A percentile compares a stretch with the other conserved stretches of the same genome.
phyloP scores from a whole-genome alignment of 2,797 vertebrate genomes.

The Epinephelus malabaricus region DNA sequence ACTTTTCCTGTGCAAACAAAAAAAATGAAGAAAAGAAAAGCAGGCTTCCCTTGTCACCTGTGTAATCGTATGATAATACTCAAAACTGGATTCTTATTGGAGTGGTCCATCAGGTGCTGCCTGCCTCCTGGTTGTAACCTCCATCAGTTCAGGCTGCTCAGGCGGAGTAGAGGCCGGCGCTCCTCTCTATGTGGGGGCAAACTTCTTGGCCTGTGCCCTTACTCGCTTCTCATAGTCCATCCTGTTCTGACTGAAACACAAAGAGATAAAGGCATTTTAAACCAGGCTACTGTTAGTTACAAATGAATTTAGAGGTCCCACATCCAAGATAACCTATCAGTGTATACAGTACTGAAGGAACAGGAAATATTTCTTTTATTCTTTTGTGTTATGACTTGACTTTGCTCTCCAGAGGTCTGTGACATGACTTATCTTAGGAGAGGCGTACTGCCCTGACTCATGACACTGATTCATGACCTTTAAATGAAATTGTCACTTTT shows the following conservation, averaged over 20 bases:
- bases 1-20: neutral
- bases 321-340: neutral
- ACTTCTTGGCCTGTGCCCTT: conserved; percentile 89
- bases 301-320: too few species aligned
- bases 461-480: neutral
- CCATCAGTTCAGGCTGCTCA: conserved; percentile 60
- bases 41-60: conserved; percentile 53
- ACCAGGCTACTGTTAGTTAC: neutral
- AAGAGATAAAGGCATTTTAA: neutral
- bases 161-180: conserved; percentile 33
- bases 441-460: too few species aligned
- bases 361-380: neutral
- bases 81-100: conserved; percentile 75
- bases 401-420: neutral
- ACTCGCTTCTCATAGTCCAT: conserved; percentile 89
- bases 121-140: conserved; percentile 54
- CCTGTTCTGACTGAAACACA: conserved; percentile 86
- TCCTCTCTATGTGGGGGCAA: conserved; percentile 85
- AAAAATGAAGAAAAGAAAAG: conserved; percentile 26
- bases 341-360: neutral
- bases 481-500: neutral
- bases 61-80: conserved; percentile 65
- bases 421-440: neutral
- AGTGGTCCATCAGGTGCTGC: conserved; percentile 81
- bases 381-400: neutral